Evolutionary conservation across 1,140 invertebrate species (phyloP), one percentile per base, ranked within the genome.

Genomic region (Drosophila baimaii): DNA sequence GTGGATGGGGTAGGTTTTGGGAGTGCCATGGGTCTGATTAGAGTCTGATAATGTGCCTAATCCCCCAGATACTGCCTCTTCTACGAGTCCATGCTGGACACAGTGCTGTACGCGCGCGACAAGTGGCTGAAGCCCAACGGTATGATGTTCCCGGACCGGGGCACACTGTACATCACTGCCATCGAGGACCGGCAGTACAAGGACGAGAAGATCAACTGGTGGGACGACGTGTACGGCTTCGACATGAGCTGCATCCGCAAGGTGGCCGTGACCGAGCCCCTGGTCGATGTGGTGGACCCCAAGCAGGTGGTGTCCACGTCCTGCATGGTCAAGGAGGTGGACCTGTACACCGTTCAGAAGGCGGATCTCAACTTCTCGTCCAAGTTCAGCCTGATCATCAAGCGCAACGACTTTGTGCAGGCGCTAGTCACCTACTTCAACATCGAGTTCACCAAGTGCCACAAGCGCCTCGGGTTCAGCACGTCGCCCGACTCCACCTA

Each of bases 151-250:
- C 97, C 97, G 2, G 97, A 98, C 90, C 94, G 96, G 83, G 98
- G 97, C 70, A 98, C 97, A 2, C 91, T 99, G 8, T 99, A 97
- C 92, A 96, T 99, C 23, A 92, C 91, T 8, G 98, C 97, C 17
- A 99, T 99, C 77, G 99, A 99, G 92, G 99, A 99, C 92, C 94
- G 98, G 29, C 98, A 99, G 93, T 99, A 99, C 93, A 99, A 99
- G 92, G 99, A 99, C 92, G 99, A 99, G 86, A 99, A 99, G 92
- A 99, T 99, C 70, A 99, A 99, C 93, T 99, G 99, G 98, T 99
- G 99, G 99, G 98, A 99, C 83, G 98, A 98, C 94, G 99, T 99
- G 0, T 99, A 99, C 91, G 99, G 99, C 39, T 99, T 99, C 92
- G 97, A 99, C 92, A 99, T 99, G 99, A 98, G 97, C 88, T 98